Conservation (phyloP, 2,797 vertebrate genomes). For the Masticophis lateralis region DNA sequence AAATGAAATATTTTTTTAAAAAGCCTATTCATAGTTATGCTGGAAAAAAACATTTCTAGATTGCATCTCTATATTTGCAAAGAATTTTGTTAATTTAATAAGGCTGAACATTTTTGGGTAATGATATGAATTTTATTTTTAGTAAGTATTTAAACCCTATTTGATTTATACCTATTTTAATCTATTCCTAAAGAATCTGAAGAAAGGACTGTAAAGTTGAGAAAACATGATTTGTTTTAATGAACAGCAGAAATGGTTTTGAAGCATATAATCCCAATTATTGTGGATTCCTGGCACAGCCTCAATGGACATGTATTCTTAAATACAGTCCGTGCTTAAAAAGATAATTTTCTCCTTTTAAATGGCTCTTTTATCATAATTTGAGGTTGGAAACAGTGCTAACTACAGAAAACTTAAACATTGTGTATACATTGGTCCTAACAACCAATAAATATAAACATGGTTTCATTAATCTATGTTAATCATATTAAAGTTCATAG, state of each 20-base stretch:
- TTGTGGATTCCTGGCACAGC: background rate
- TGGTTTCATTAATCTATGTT: background rate
- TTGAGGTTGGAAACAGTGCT: too few species aligned
- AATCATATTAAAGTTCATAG: background rate
- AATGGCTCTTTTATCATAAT: background rate
- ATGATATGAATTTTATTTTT: background rate
- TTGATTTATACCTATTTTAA: background rate
- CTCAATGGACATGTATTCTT: background rate
- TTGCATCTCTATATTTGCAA: background rate
- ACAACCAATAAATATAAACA: background rate
- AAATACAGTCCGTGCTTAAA: background rate
- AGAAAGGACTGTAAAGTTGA: background rate
- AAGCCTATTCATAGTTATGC: background rate
- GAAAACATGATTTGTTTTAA: background rate
- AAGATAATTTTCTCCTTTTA: background rate
- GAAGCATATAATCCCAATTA: background rate
- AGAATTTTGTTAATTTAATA: background rate
- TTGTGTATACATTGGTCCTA: background rate
- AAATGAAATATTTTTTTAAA: background rate
- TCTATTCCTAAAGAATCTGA: background rate
- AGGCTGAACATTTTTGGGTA: background rate
- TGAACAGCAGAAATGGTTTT: background rate
- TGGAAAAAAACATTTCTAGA: background rate
- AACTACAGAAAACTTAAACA: background rate
- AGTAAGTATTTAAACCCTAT: background rate